Percentiles rank a stretch among this genome's conserved stretches.
Conservation (phyloP, 2,888 invertebrate species). For the Acanthosoma haemorrhoidale region DNA sequence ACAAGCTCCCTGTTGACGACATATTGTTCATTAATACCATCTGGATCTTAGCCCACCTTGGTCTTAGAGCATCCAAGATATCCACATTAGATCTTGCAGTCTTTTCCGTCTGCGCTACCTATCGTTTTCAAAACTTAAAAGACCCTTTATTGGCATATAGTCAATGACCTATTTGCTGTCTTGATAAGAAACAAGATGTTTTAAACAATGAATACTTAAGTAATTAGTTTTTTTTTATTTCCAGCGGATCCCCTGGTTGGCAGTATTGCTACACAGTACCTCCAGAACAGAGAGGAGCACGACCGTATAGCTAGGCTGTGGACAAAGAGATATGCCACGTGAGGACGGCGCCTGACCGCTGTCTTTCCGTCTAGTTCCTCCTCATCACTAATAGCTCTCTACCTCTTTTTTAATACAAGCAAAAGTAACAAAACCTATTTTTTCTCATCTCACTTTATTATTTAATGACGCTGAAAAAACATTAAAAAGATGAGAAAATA, state of each 20-base stretch:
- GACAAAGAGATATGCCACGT: conserved; percentile 97
- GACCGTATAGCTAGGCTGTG: conserved; percentile 96
- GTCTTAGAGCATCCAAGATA: too few relatives aligned
- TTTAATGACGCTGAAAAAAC: not conserved
- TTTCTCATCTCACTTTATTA: conserved; percentile 11
- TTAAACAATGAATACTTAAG: not conserved
- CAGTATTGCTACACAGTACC: conserved; percentile 96
- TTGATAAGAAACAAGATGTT: too few relatives aligned
- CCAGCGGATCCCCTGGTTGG: conserved; percentile 93
- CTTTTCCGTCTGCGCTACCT: too few relatives aligned
- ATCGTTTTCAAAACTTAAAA: too few relatives aligned
- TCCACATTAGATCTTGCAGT: too few relatives aligned
- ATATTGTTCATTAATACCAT: too few relatives aligned
- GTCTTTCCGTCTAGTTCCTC: conserved; percentile 45
- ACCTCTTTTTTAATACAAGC: conserved; percentile 26
- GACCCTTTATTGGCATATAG: too few relatives aligned
- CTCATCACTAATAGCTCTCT: conserved; percentile 29
- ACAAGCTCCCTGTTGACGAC: too few relatives aligned
- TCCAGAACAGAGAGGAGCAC: conserved; percentile 95
- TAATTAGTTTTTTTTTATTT: conserved; percentile 45
- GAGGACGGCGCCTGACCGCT: conserved; percentile 46
- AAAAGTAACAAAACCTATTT: conserved; percentile 21
- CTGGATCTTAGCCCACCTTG: too few relatives aligned
- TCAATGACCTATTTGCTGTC: too few relatives aligned
- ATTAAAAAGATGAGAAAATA: not conserved